A percentile compares a stretch with the other conserved stretches of the same genome.
These are phyloP conservation scores for Oenanthe oenanthe DNA, from an alignment of 2,113 vertebrate genomes.

Conservation along the genomic window DNA sequence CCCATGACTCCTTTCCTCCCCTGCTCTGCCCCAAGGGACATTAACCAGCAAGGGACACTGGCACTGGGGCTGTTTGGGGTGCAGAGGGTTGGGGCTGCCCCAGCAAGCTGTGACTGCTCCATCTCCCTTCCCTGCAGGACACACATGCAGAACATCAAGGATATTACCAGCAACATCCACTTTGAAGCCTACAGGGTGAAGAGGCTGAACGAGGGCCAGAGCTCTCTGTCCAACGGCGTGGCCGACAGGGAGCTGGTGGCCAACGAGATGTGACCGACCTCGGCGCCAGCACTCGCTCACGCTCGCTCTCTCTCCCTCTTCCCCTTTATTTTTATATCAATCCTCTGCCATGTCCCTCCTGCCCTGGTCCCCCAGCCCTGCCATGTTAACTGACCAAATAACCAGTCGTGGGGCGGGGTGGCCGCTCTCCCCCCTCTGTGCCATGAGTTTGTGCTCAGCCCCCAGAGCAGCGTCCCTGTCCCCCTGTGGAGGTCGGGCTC, in stretches of 20 bases:
- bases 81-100: neutral
- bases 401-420: neutral
- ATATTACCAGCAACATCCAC: conserved; percentile 97
- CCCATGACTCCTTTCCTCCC: neutral
- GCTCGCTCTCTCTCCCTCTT: neutral
- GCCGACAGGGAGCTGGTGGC: conserved; percentile 81
- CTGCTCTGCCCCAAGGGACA: neutral
- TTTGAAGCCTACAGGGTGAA: conserved; percentile 95
- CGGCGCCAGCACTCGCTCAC: neutral
- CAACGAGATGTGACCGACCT: conserved; percentile 86
- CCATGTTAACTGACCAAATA: conserved; percentile 71
- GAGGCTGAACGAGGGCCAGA: conserved; percentile 90
- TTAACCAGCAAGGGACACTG: neutral
- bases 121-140: conserved; percentile 78
- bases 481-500: neutral
- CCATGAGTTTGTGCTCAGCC: neutral
- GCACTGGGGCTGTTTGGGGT: neutral
- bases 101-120: neutral
- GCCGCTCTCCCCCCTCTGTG: neutral
- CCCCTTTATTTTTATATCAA: conserved; percentile 68
- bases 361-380: neutral
- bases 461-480: neutral
- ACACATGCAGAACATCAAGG: conserved; percentile 99
- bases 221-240: conserved; percentile 83
- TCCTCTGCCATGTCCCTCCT: conserved; percentile 1